Conservation (phyloP, 37 sponge, comb jelly and placozoan species). For the Axinella damicornis region DNA sequence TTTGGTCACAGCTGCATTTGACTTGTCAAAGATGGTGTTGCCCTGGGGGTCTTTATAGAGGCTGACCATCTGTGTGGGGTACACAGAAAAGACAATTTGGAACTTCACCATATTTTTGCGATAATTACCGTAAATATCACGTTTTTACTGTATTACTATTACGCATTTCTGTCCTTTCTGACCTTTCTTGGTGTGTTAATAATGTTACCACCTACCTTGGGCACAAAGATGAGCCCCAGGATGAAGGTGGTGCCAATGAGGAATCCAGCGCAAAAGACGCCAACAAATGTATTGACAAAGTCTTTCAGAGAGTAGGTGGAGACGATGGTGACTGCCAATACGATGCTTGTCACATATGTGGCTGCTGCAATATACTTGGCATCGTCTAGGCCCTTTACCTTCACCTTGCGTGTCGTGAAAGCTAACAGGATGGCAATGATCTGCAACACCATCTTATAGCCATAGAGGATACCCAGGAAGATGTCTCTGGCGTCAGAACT, state of each 20-base stretch:
- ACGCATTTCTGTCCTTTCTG: no score
- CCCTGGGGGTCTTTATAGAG: slow-evolving; percentile 41
- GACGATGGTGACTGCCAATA: background rate
- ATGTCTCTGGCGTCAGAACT: background rate
- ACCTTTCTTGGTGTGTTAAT: no score
- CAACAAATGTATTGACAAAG: background rate
- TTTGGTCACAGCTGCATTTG: background rate
- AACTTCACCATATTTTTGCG: no score
- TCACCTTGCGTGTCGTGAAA: slow-evolving; percentile 6
- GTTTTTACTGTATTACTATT: no score
- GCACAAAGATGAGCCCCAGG: background rate
- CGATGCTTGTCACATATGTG: slow-evolving; percentile 15
- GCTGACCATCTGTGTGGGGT: slow-evolving; percentile 17
- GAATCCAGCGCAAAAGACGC: background rate
- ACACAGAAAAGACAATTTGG: no score
- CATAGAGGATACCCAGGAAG: background rate
- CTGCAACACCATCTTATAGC: slow-evolving; percentile 2
- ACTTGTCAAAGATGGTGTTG: background rate
- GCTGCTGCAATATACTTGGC: slow-evolving; percentile 17
- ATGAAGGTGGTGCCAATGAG: slow-evolving; percentile 1
- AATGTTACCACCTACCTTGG: no score
- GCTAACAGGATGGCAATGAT: slow-evolving; percentile 6
- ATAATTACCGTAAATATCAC: no score
- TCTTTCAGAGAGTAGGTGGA: background rate
- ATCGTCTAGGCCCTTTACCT: slow-evolving; percentile 5